Evolutionary conservation across 2,888 invertebrate species (phyloP).

Genomic region (Cosmia trapezina): DNA sequence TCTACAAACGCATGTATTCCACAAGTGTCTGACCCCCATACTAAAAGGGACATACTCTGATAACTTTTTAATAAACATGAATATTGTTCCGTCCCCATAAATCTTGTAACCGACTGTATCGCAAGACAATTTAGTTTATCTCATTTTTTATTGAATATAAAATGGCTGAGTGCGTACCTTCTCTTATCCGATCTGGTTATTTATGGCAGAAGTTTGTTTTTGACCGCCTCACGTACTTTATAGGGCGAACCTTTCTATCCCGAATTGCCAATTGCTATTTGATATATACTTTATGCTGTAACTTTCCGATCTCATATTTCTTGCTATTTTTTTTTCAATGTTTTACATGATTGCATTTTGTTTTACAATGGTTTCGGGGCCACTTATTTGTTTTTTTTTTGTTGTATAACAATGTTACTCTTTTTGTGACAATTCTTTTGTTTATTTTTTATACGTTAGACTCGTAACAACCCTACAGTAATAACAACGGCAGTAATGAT

Average conservation of each 20-base stretch:
- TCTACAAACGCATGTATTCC: constrained; percentile 43
- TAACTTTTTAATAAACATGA: constrained; percentile 69
- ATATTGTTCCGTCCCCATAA: constrained; percentile 73
- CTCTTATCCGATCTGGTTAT: constrained; percentile 89
- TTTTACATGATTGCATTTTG: constrained; percentile 73
- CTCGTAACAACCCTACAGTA: not conserved
- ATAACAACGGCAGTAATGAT: constrained; percentile 15
- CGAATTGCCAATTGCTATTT: constrained; percentile 89
- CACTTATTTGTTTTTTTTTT: constrained; percentile 3
- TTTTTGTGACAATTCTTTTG: constrained; percentile 1
- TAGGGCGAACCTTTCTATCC: constrained; percentile 88
- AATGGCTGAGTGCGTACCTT: constrained; percentile 87
- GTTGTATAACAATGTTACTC: not conserved
- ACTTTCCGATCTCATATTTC: constrained; percentile 85
- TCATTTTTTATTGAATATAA: constrained; percentile 90
- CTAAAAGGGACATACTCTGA: constrained; percentile 59
- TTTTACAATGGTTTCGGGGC: constrained; percentile 49
- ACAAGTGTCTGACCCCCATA: constrained; percentile 62
- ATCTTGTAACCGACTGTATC: constrained; percentile 80
- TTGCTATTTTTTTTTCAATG: constrained; percentile 75
- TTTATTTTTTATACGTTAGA: not conserved
- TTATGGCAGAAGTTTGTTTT: constrained; percentile 90
- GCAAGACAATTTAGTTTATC: constrained; percentile 86
- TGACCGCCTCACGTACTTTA: constrained; percentile 90
- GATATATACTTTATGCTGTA: constrained; percentile 87